Percentiles rank a stretch among this genome's conserved stretches.
Evolutionary conservation across 2,888 invertebrate genomes (phyloP).

Genomic region (Eledone cirrhosa): DNA sequence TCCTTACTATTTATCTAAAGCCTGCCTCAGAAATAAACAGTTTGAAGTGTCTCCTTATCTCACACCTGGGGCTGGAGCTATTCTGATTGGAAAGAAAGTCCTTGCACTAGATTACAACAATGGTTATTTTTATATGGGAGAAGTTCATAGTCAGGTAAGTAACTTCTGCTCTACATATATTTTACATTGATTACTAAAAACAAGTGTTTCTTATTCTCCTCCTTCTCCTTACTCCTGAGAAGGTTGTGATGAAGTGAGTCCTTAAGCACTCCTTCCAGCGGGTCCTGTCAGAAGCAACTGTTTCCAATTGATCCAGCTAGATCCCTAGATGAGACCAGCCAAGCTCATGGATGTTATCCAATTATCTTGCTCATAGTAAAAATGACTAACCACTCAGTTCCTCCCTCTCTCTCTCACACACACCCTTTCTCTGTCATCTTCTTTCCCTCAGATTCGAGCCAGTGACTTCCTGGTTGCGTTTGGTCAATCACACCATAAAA

Average conservation of each 20-base stretch:
- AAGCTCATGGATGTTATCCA: too few relatives aligned
- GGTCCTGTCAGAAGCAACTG: too few relatives aligned
- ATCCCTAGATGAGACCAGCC: too few relatives aligned
- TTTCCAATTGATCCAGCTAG: too few relatives aligned
- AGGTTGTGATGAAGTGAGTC: too few relatives aligned
- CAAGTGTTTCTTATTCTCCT: background rate
- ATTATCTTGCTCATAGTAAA: too few relatives aligned
- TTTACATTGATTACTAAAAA: background rate
- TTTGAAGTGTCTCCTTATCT: slow-evolving; percentile 43
- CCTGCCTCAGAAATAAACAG: slow-evolving; percentile 55
- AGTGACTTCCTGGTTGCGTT: slow-evolving; percentile 64
- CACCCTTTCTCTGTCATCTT: background rate
- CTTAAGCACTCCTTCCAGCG: too few relatives aligned
- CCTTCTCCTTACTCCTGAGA: too few relatives aligned
- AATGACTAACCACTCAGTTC: too few relatives aligned
- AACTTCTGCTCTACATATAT: background rate
- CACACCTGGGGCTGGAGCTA: slow-evolving; percentile 61
- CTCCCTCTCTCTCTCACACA: background rate
- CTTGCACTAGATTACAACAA: slow-evolving; percentile 61
- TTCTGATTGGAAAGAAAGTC: slow-evolving; percentile 61
- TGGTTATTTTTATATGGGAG: slow-evolving; percentile 64
- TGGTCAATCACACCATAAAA: slow-evolving; percentile 63
- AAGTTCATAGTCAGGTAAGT: slow-evolving; percentile 63
- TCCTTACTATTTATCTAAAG: slow-evolving; percentile 55
- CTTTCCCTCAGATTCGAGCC: slow-evolving; percentile 47